Conservation (phyloP, 2,888 invertebrate species). For the Clistopyga incitator region DNA sequence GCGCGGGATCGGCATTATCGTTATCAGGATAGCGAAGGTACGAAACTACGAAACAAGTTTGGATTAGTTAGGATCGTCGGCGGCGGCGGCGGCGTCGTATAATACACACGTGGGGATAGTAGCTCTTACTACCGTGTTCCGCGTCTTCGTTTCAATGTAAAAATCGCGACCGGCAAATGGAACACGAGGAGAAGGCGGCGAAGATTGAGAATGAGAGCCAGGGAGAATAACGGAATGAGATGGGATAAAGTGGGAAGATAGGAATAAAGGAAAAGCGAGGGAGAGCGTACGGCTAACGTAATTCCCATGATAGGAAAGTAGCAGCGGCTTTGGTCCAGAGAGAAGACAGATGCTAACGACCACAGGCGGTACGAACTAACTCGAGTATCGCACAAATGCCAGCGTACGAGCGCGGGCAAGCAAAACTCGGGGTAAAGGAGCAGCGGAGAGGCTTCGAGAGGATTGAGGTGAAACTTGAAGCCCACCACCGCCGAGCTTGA, state of each 20-base stretch:
- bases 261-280: slow-evolving; percentile 45
- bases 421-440: slow-evolving; percentile 18
- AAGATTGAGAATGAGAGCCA: slow-evolving; percentile 58
- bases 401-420: slow-evolving; percentile 30
- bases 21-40: slow-evolving; percentile 49
- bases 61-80: not conserved
- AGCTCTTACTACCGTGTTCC: slow-evolving; percentile 68
- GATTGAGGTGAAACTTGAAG: slow-evolving; percentile 53
- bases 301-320: slow-evolving; percentile 55
- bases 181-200: slow-evolving; percentile 37
- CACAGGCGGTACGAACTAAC: slow-evolving; percentile 74
- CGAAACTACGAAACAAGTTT: slow-evolving; percentile 43
- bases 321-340: slow-evolving; percentile 68
- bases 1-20: slow-evolving; percentile 51
- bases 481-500: slow-evolving; percentile 21
- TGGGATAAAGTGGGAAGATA: slow-evolving; percentile 56
- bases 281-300: slow-evolving; percentile 62
- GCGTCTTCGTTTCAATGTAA: slow-evolving; percentile 62
- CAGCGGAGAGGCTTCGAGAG: slow-evolving; percentile 18
- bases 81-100: slow-evolving; percentile 46
- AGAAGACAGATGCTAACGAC: slow-evolving; percentile 80
- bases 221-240: slow-evolving; percentile 56
- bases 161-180: slow-evolving; percentile 49
- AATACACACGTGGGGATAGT: slow-evolving; percentile 59
- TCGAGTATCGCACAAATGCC: slow-evolving; percentile 41